These are phyloP conservation scores for Ips typographus DNA, from an alignment of 1,140 invertebrate genomes.

Conservation along the genomic window DNA sequence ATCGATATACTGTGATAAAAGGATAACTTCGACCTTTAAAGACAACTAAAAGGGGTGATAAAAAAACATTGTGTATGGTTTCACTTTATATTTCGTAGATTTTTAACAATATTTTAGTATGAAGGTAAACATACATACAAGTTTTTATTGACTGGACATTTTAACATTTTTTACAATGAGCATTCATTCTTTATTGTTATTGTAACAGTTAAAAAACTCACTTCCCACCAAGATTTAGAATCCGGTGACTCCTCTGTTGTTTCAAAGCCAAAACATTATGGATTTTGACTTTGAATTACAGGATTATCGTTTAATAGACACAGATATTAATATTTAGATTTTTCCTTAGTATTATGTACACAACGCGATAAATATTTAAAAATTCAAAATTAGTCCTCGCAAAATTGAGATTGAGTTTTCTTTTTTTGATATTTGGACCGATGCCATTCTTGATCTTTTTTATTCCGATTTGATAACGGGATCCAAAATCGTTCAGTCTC, in stretches of 20 bases:
- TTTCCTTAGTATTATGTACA: conserved; percentile 25
- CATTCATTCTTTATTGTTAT: conserved; percentile 47
- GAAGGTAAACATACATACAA: conserved; percentile 51
- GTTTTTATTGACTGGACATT: conserved; percentile 53
- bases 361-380: conserved; percentile 24
- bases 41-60: neutral
- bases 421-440: conserved; percentile 27
- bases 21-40: neutral
- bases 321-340: conserved; percentile 43
- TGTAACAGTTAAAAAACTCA: conserved; percentile 36
- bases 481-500: conserved; percentile 32
- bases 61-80: conserved; percentile 7
- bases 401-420: conserved; percentile 22
- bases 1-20: no score
- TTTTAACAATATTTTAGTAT: conserved; percentile 50
- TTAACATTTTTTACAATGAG: conserved; percentile 51
- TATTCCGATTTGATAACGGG: conserved; percentile 11
- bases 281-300: neutral
- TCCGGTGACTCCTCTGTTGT: neutral
- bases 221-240: neutral
- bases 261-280: neutral
- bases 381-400: conserved; percentile 12
- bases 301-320: conserved; percentile 39
- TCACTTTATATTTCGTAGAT: conserved; percentile 47
- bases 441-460: conserved; percentile 8